Evolutionary conservation across 2,888 invertebrate species (phyloP), one percentile per base, ranked within the genome.

Genomic region (Campoletis raptor): DNA sequence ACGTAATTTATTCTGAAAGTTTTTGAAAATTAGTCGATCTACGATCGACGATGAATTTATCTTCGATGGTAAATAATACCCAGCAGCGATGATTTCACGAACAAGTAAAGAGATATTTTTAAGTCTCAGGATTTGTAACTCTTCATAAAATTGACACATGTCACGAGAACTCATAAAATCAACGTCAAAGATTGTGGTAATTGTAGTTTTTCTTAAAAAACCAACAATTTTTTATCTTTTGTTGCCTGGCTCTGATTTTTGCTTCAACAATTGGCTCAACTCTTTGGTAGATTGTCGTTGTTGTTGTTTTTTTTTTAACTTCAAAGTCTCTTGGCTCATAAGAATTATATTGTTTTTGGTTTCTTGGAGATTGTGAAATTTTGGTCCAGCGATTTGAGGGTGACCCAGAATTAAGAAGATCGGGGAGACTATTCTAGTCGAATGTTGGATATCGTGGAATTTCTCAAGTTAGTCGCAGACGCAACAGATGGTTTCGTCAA

Each of bases 401-500:
- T 48, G 72, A 57, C 70, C 45, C 70, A 21, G 70, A 72, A 64
- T 64, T 9, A 61, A 69, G 52, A 21, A 10, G 30, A 30, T 3
- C 9, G 4, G 24, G 18, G 12, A 10, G 64, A 21, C 37, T 64
- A 72, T 73, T 73, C 48, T 21, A 18, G 70, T 70, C 79, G 69
- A 12, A 30, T 67, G 42, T 24, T 42, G 40, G 8, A 48, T 40
- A 74, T 30, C 30, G 66, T 37, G 74, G 54, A 74, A 74, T 81
- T 74, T 42, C 74, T 74, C 74, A 30, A 24, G 42, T 61, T 30
- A 12, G 57, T 61, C 57, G 37, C 40, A 74, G 73, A 67, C 66
- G 81, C 81, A 81, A 81, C 81, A 81, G 81, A 81, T 81, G 73
- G 81, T 81, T 81, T 54, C 81, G 74, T 54, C 52, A 42, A 66